These are phyloP conservation scores for Saguinus imperator DNA, from an alignment of 2,113 vertebrate species.

Conservation along the genomic window DNA sequence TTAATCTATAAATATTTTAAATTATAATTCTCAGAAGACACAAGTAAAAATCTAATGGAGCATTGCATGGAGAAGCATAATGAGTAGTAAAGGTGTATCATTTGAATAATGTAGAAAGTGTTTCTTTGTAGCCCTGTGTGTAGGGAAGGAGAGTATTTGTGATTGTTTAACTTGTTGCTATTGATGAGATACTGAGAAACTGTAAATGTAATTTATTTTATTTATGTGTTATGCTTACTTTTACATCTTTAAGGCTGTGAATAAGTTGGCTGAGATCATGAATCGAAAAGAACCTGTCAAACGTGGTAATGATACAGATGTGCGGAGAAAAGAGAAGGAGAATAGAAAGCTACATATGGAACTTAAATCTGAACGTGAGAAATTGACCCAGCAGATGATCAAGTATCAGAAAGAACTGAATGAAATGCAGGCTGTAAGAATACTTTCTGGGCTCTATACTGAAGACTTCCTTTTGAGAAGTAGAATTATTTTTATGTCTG, in stretches of 20 bases:
- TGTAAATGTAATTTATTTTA: not conserved
- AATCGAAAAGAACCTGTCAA: conserved; percentile 95
- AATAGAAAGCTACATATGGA: conserved; percentile 98
- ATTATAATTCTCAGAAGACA: conserved; percentile 10
- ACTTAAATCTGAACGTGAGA: conserved; percentile 96
- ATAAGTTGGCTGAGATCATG: conserved; percentile 99
- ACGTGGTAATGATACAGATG: conserved; percentile 95
- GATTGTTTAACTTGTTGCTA: not conserved
- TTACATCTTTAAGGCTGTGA: conserved; percentile 89
- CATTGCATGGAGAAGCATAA: not conserved
- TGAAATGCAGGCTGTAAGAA: conserved; percentile 96
- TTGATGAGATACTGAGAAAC: not conserved
- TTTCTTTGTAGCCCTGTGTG: not conserved
- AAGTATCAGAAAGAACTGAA: conserved; percentile 98
- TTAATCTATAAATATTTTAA: not conserved
- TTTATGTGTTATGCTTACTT: not conserved
- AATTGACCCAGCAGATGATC: conserved; percentile 96
- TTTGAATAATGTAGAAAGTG: not conserved
- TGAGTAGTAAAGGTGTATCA: not conserved
- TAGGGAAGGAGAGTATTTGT: not conserved
- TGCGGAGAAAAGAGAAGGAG: conserved; percentile 97
- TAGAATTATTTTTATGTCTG: not conserved
- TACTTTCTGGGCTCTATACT: not conserved
- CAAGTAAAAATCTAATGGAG: not conserved
- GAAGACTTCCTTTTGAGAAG: not conserved